Conservation (phyloP, 2,888 invertebrate species). For the Polyommatus icarus region DNA sequence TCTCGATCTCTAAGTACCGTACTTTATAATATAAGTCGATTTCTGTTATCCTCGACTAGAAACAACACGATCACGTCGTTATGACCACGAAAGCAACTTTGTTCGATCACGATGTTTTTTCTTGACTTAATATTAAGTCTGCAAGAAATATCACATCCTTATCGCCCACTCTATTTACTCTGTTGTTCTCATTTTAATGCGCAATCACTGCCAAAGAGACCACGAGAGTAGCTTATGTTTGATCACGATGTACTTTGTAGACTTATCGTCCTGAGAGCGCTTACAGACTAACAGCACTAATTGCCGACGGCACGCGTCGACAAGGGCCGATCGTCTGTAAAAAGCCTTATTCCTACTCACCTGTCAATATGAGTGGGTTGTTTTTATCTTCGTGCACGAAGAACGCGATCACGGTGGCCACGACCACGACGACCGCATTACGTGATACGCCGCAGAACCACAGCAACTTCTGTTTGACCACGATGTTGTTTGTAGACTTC, state of each 20-base stretch:
- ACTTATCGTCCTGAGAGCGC: slow-evolving; percentile 11
- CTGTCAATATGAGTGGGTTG: slow-evolving; percentile 81
- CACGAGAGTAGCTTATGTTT: slow-evolving; percentile 63
- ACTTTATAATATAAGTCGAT: too few species aligned
- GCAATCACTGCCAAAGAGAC: slow-evolving; percentile 68
- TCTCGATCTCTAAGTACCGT: too few species aligned
- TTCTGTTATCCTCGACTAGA: too few species aligned
- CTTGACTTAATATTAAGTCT: too few species aligned
- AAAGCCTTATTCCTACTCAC: slow-evolving; percentile 54
- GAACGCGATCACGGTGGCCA: slow-evolving; percentile 81
- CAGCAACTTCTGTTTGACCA: slow-evolving; percentile 66
- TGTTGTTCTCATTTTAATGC: not conserved
- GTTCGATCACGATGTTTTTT: slow-evolving; percentile 66
- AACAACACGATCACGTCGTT: not conserved
- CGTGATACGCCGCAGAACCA: slow-evolving; percentile 85
- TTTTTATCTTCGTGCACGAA: slow-evolving; percentile 68
- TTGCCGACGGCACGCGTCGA: too few species aligned
- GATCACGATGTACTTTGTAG: slow-evolving; percentile 51
- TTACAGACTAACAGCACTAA: too few species aligned
- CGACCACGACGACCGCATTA: slow-evolving; percentile 85
- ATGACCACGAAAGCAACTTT: not conserved
- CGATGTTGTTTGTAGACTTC: slow-evolving; percentile 53
- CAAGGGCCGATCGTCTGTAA: too few species aligned
- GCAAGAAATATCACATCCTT: too few species aligned
- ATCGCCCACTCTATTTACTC: slow-evolving; percentile 41